Base-by-base conservation (phyloP, 2,797 vertebrate species). In the Sebastes minor region DNA sequence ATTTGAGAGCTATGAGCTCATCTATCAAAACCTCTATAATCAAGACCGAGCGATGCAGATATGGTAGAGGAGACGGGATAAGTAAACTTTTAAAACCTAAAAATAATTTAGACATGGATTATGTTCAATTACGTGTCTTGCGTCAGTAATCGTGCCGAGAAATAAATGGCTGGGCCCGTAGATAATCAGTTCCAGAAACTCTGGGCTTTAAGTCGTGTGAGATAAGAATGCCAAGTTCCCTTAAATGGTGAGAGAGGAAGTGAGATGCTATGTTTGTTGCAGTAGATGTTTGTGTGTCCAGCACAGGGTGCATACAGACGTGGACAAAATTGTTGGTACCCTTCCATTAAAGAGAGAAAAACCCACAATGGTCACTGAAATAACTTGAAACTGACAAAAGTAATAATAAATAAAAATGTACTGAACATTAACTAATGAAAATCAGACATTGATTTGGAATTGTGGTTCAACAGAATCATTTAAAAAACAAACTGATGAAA, bases 201-300 rank as follows among this genome's bases (percentile, higher is more conserved):
- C 16, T 2, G 38, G 25, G 35, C 53, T 86, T 84, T 71, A 72
- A 78, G 74, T 70, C 3, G 35, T 70, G 62, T 59, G 38, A 90
- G 89, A 93, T 91, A 92, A 92, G 82, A 92, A 88, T 68, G 68
- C 81, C 62, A 85, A 64, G 78, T 88, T 93, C 46, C 92, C 89
- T 89, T 94, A 90, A 89, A 94, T 82, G 91, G 93, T 59, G 83
- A 88, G 27, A 78, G 63, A 90, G 80, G 85, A 92, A 81, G 86
- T 89, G 78, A 87, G 80, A 88, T 69, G 67, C 53, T 63, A 38
- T n/a, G 52, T 55, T 55, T 68, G 71, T 80, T 64, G 60, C 20
- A 53, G 65, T 46, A 63, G 35, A 77, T 71, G 71, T 82, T 82
- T 88, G 53, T 52, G 61, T 73, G 67, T 80, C 38, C 61, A 74